Evolutionary conservation across 2,797 vertebrate genomes (phyloP), one percentile per base, ranked within the genome.

Genomic region (Pseudotriccus pelzelni): DNA sequence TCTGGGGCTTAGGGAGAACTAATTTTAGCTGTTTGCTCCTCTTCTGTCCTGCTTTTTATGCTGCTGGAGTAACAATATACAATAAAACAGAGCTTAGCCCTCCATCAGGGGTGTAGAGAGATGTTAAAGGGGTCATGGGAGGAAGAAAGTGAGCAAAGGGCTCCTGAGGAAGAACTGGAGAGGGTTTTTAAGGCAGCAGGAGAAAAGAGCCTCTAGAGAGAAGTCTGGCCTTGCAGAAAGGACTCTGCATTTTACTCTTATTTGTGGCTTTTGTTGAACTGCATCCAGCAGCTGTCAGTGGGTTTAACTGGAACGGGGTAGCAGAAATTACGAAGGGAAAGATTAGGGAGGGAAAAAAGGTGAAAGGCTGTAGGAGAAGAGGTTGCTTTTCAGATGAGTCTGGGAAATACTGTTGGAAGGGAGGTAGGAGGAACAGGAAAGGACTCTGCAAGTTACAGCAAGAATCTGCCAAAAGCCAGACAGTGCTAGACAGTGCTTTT

Each of bases 401-500:
- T 90, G 93, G 88, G 96, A 96, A 95, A 87, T 93, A 37, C 77
- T 91, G 77, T 53, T 95, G 91, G 90, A 90, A 95, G 74, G 43
- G 79, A 94, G 89, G 82, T 46, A 88, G 85, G 87, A 95, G 79
- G 77, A 95, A 74, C 91, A 94, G 85, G 94, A 93, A 90, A 60
- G 52, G 74, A 87, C 86, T 96, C 47, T 76, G 86, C 88, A 93
- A 93, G 74, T 88, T 84, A 70, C 56, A 76, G 93, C 77, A 90
- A 69, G 81, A 90, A 93, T 70, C 78, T 95, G 94, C 94, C 94
- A 95, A 93, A 90, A 93, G 6, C 27, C 88, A 95, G 93, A 86
- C 87, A 88, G 93, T 91, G 84, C 94, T 92, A 94, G 95, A 92
- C 92, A 89, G 78, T 75, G 43, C 41, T 94, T 88, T 94, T 41